Evolutionary conservation across 2,113 vertebrate species (phyloP), one percentile per base, ranked within the genome.

Genomic region (Columbina picui): DNA sequence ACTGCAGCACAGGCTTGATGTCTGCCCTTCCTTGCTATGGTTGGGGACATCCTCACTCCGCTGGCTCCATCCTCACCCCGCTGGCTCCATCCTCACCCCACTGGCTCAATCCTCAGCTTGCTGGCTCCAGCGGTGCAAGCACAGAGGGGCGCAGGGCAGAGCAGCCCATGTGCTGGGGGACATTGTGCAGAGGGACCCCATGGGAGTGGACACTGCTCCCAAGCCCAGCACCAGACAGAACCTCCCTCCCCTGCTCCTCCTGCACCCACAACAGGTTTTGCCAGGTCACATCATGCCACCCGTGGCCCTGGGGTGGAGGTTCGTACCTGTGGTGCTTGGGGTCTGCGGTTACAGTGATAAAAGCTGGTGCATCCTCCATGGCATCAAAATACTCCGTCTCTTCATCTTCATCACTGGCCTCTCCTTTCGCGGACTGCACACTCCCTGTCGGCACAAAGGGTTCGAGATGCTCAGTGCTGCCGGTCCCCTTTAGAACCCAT

Each of bases 341-440:
- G 90, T 99, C 98, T 5, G 99, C 98, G 0, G 99, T 99, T 98
- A 99, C 99, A 93, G 99, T 99, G 98, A 99, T 99, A 95, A 99
- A 99, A 47, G 99, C 99, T 77, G 99, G 98, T 57, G 99, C 98
- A 50, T 99, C 99, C 98, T 99, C 99, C 99, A 99, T 99, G 98
- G 99, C 99, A n/a, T 99, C 99, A n/a, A 99, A 99, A 95, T 98
- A 99, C 95, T 99, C 99, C 0, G 99, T 99, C 98, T 99, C 99
- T 97, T 99, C 99, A 99, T 99, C 99, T 99, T 99, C 99, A 91
- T 99, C 99, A 98, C 99, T 99, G 88, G 99, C 98, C 70, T 99
- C 99, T 92, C 98, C 99, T 98, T 99, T 99, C 59, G 91, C 96
- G 56, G 98, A 96, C 96, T 98, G 98, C 93, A 97, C 98, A n/a